These are phyloP conservation scores for Phoxinus phoxinus DNA, from an alignment of 2,113 vertebrate species.

Conservation along the genomic window DNA sequence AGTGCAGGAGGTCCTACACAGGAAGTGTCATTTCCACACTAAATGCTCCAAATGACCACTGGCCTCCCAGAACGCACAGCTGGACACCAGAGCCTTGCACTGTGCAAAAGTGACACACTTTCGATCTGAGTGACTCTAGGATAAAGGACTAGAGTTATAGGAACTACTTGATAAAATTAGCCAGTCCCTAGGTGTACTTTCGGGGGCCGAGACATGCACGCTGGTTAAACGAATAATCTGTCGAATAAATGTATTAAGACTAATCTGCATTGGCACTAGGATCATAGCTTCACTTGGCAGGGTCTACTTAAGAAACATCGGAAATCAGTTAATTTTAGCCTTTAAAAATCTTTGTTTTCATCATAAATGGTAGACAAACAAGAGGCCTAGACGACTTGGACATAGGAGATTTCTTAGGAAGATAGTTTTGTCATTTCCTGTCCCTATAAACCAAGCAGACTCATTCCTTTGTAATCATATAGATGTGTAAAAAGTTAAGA, in stretches of 20 bases:
- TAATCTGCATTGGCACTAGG: neutral
- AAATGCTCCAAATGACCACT: slow-evolving; percentile 8
- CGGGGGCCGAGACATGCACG: neutral
- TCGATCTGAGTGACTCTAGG: neutral
- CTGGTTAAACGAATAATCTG: neutral
- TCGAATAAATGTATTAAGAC: no score
- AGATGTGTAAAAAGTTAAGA: slow-evolving; percentile 7
- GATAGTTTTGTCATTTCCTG: neutral
- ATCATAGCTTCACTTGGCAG: neutral
- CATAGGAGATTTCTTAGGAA: neutral
- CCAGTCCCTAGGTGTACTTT: neutral
- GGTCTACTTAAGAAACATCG: neutral
- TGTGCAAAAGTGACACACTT: neutral
- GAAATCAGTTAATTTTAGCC: neutral
- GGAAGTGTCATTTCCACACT: slow-evolving; percentile 40
- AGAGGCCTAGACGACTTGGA: neutral
- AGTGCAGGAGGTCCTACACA: neutral
- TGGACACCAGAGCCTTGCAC: slow-evolving; percentile 9
- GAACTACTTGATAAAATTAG: neutral
- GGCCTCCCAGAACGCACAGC: neutral
- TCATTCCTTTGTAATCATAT: slow-evolving; percentile 6
- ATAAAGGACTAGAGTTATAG: neutral
- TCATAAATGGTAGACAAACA: neutral
- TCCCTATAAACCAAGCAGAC: neutral
- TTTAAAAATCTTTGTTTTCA: neutral